phyloP scores from a whole-genome alignment of 2,888 invertebrate genomes.

The Odiellus spinosus region DNA sequence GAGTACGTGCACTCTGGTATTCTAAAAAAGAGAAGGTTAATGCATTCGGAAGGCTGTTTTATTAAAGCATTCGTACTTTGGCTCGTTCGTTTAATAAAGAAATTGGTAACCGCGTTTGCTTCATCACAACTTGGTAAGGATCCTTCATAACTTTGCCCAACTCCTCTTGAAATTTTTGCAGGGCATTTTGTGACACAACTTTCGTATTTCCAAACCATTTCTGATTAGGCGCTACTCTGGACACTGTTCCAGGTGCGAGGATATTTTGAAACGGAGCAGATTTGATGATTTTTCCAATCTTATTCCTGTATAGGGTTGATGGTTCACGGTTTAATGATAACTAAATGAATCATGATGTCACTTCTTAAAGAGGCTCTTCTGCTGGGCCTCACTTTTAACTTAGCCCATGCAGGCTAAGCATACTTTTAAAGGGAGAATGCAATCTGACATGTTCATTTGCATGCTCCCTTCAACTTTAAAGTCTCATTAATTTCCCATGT shows the following conservation, averaged over 20 bases:
- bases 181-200: constrained; percentile 67
- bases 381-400: too few relatives aligned
- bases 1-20: constrained; percentile 77
- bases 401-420: too few relatives aligned
- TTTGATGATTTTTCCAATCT: constrained; percentile 64
- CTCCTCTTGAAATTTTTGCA: constrained; percentile 59
- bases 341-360: not conserved
- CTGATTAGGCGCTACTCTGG: constrained; percentile 90
- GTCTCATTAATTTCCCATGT: too few relatives aligned
- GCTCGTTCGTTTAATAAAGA: constrained; percentile 77
- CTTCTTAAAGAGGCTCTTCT: too few relatives aligned
- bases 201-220: constrained; percentile 96
- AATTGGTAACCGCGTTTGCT: constrained; percentile 82
- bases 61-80: constrained; percentile 27
- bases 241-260: constrained; percentile 70
- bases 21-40: constrained; percentile 33
- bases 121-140: constrained; percentile 96
- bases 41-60: not conserved
- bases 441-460: too few relatives aligned
- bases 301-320: constrained; percentile 47
- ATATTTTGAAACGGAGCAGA: constrained; percentile 92
- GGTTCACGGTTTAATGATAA: too few relatives aligned
- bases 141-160: constrained; percentile 85
- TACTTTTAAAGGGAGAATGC: too few relatives aligned
- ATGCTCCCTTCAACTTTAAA: too few relatives aligned